Base-by-base conservation (phyloP, 2,797 vertebrate species). In the Amniataba percoides region DNA sequence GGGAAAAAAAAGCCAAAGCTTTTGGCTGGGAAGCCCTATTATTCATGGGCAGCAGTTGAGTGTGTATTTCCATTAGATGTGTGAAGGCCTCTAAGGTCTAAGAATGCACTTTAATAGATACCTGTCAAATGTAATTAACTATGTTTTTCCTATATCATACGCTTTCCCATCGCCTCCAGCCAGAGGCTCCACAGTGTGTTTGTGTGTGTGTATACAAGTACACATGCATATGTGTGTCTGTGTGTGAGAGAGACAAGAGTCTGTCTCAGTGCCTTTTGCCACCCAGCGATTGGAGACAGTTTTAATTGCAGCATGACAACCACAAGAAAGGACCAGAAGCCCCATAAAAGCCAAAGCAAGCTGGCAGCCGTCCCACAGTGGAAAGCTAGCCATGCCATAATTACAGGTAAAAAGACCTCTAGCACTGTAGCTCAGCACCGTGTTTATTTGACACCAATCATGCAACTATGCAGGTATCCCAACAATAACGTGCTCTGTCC, bases 291-390 rank as follows among this genome's bases (percentile, higher is more conserved):
- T 95, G 90, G 94, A 97, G 96, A 96, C 96, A 95, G 95, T 96
- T 97, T 97, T 98, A 98, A 98, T 98, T 97, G 97, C 96, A 95
- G 92, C 85, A 95, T 96, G 95, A 95, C 96, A 96, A 97, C 97
- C 97, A 98, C 97, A 98, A 98, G 96, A 98, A 98, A 95, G 92
- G 96, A 94, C 96, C 96, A 97, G 96, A 97, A 97, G 96, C 96
- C 96, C 95, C 85, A 95, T 97, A 97, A 96, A 97, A 96, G 96
- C 96, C 95, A 93, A 96, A 96, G 96, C 95, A 96, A 97, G 96
- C 96, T 97, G 95, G 95, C 94, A 95, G 94, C 95, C 93, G 95
- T 97, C 97, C 97, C 97, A 93, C 95, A 80, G 95, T 96, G 96
- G 93, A 94, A 96, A 94, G 96, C 95, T 96, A 96, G 96, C 97